Base-by-base conservation (phyloP, 2,888 invertebrate genomes). In the Sicus ferrugineus region DNA sequence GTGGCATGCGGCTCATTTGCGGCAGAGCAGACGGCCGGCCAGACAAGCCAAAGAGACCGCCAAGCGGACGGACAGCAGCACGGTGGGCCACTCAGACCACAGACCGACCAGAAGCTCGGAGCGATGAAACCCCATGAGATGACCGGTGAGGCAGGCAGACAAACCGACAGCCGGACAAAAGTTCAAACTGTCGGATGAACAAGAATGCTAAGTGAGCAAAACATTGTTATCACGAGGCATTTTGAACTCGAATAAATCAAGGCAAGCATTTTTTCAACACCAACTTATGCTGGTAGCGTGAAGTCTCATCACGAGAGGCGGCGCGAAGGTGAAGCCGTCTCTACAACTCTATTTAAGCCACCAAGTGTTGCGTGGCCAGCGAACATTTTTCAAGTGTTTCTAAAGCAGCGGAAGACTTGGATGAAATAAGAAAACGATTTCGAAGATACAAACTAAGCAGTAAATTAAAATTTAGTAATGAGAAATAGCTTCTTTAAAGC, bases 1-100 rank as follows among this genome's bases (percentile, higher is more conserved):
- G 59, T 67, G 67, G 67, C 67, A 67, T 67, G 67, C 67, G 46
- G 66, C 56, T 28, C 56, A 67, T 56, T 56, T 67, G 52, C 52
- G 52, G 64, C 28, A 28, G 23, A 28, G 28, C 14, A 54, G n/a
- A 46, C 28, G 14, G 26, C 21, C 9, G 28, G 3, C 19, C 4
- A 30, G 38, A 61, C 30, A n/a, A 34, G n/a, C 1, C 3, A 38
- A 21, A 61, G 21, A 61, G 34, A 56, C 16, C 9, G 30, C 11
- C 28, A 56, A 7, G 26, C 21, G 16, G 54, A 54, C 54, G 7
- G 6, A 54, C 23, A 54, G 23, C 14, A 23, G 23, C 23, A 26
- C 9, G 3, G 54, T 3, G 54, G 26, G 23, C 38, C 6, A 16
- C 21, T 23, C 3, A 23, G 54, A 23, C 6, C 26, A 23, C 54